Conservation (phyloP, 2,113 vertebrate species). For the Mungos mungo region DNA sequence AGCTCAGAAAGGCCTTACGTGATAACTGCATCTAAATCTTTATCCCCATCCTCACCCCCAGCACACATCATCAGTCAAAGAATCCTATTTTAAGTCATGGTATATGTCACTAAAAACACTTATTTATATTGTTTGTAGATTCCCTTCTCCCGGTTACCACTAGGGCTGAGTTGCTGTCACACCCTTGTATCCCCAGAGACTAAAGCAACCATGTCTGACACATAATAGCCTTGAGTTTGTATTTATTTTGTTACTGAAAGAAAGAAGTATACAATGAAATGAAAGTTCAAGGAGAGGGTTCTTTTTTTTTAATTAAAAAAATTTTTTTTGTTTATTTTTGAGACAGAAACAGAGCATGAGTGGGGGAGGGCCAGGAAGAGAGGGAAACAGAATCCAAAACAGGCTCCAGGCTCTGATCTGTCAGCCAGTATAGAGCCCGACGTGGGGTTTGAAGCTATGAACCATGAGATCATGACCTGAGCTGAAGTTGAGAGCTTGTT, state of each 20-base stretch:
- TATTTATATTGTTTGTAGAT: not conserved
- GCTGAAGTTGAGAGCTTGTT: too few relatives aligned
- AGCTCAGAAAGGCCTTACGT: not conserved
- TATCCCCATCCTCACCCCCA: not conserved
- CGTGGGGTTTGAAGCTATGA: too few relatives aligned
- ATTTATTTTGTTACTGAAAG: constrained; percentile 32
- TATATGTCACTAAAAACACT: not conserved
- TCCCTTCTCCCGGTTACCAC: not conserved
- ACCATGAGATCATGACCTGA: too few relatives aligned
- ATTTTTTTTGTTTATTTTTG: too few relatives aligned
- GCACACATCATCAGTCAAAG: not conserved
- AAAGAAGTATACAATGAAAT: constrained; percentile 18
- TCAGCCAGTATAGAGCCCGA: too few relatives aligned
- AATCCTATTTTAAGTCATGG: not conserved
- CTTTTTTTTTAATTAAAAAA: not conserved
- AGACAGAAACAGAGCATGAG: too few relatives aligned
- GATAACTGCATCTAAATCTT: not conserved
- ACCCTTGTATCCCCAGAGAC: not conserved
- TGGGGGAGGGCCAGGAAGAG: too few relatives aligned
- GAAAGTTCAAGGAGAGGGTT: constrained; percentile 18
- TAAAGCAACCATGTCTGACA: not conserved
- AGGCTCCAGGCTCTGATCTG: too few relatives aligned
- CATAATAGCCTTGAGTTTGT: not conserved
- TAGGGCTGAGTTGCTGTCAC: not conserved
- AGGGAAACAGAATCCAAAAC: too few relatives aligned